Base-by-base conservation (phyloP, 2,113 vertebrate species). In the Addax nasomaculatus region DNA sequence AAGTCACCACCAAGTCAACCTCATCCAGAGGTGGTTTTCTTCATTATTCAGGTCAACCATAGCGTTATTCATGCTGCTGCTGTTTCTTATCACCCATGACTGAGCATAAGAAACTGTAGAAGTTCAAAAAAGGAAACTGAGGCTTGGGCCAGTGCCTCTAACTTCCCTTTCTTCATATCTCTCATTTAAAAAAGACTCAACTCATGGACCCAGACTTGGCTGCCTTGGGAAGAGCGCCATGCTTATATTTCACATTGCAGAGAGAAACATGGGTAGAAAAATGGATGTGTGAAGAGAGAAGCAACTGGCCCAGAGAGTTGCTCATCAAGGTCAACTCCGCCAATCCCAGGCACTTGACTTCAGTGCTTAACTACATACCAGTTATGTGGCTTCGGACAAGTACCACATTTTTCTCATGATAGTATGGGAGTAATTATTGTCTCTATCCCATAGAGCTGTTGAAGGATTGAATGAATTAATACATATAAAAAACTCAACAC, bases 71-170 rank as follows among this genome's bases (percentile, higher is more conserved):
- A 43, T 8, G 10, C 1, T 88, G 33, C 45, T 6, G 21, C 51
- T 23, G 39, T 49, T 79, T 47, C 33, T 84, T 83, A 45, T 67
- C 39, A 58, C 76, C 23, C 45, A 53, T 13, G 58, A 33, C 53
- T 51, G 36, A 81, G 45, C 53, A 43, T 78, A 84, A 89, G 57
- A 81, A 92, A 36, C 9, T 6, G 19, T 25, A 89, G 51, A 85
- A 12, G 7, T 93, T 85, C 73, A 64, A 43, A 84, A 90, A 95
- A 87, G 45, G 47, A 96, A 90, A 88, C 19, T 13, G 47, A 90
- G 13, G 5, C 33, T 90, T 73, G 25, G 39, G 53, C 11, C 73
- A 92, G 36, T 70, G n/a, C 1, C 16, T 14, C 36, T 49, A 79
- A 90, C 16, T 83, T 81, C 21, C 45, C 43, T 89, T 64, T 83